phyloP scores from a whole-genome alignment of 2,113 vertebrate genomes.

The Asarcornis scutulata region DNA sequence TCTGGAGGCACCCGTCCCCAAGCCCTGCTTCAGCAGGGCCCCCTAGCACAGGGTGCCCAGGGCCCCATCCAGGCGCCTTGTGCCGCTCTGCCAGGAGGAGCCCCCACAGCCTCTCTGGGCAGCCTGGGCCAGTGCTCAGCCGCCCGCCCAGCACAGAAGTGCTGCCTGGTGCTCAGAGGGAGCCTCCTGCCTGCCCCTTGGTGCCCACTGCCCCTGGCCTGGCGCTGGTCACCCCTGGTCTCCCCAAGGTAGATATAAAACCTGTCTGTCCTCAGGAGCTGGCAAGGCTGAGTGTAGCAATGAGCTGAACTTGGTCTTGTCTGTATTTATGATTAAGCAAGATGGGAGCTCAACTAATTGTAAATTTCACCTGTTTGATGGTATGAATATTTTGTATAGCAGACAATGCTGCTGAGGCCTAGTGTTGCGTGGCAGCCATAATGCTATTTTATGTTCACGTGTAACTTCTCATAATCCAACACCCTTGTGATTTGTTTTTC shows the following conservation, averaged over 20 bases:
- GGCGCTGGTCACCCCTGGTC: background rate
- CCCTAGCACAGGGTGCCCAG: background rate
- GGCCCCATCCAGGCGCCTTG: too few relatives aligned
- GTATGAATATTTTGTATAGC: fast-evolving
- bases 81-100: too few relatives aligned
- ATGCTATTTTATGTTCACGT: background rate
- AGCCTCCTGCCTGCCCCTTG: too few relatives aligned
- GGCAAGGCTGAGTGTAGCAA: background rate
- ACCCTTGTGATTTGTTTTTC: background rate
- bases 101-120: too few relatives aligned
- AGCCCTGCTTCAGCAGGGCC: background rate
- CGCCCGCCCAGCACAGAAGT: too few relatives aligned
- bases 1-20: too few relatives aligned
- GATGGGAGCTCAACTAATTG: background rate
- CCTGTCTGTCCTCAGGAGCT: background rate
- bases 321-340: background rate
- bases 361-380: background rate
- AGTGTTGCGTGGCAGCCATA: background rate
- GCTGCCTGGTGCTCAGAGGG: too few relatives aligned
- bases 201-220: background rate
- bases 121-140: too few relatives aligned
- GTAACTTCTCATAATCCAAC: background rate
- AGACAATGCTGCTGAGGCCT: background rate
- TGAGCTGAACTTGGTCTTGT: background rate
- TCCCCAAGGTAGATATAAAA: background rate